Evolutionary conservation across 30 jellyfish, hydroid and myxozoan genomes (phyloP), one percentile per base, ranked within the genome.

Genomic region (Hydractinia symbiolongicarpus): DNA sequence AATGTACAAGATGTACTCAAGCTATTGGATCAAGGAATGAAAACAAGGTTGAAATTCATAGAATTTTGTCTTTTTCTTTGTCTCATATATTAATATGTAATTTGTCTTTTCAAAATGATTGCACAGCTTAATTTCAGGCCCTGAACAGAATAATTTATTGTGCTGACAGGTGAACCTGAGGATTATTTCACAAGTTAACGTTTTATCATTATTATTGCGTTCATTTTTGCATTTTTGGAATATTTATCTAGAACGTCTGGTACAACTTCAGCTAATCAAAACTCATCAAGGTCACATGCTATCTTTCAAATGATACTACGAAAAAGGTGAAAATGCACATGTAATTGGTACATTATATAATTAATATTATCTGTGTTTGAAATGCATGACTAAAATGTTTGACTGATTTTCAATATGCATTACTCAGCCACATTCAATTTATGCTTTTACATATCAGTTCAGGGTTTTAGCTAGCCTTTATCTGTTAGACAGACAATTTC

Each of bases 231-330:
- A 13, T 66, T 19, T 13, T 66, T n/a, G n/a, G 15, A 6, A 77
- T 19, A 8, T 49, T 30, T 51, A 76, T 19, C 15, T 55, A 89
- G 97, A 83, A 91, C 98, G 10, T 91, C 98, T 54, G 98, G 98
- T 15, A 90, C 94, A 60, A 91, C 98, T 8, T 91, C 98, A 4
- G 98, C 98, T 21, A 91, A 91, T 76, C 95, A 84, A 55, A 86
- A 91, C 62, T 91, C 98, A 51, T 91, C 98, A 15, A 89, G 98
- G 17, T 91, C 98, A 49, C 98, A 91, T 75, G 96, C 96, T 9
- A 92, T 91, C 51, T 91, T 91, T 70, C 98, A 91, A 78, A 87
- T 91, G 50, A 84, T 87, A 49, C 82, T 91, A 40, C 89, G 96
- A 44, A 87, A 91, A 81, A 93, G 79, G 98, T 91, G 50, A 81